These are phyloP conservation scores for Uromys caudimaculatus DNA, from an alignment of 2,797 vertebrate genomes.

Conservation along the genomic window DNA sequence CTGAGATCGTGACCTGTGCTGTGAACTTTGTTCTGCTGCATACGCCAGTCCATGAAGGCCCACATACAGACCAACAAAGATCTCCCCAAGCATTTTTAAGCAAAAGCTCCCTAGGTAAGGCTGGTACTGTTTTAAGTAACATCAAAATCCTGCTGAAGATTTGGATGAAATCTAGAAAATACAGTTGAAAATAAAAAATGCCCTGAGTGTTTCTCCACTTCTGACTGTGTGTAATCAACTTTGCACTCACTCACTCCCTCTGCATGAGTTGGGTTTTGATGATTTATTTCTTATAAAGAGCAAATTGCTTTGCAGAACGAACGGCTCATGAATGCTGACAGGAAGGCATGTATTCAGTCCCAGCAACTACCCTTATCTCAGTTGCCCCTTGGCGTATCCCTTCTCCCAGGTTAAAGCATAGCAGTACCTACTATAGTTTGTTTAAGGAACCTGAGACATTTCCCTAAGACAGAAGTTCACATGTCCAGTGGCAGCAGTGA, in stretches of 20 bases:
- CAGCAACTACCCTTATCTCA: neutral
- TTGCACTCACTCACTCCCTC: neutral
- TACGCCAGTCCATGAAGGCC: neutral
- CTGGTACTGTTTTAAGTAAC: slow-evolving; percentile 53
- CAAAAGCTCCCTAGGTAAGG: neutral
- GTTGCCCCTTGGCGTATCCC: neutral
- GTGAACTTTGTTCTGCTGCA: slow-evolving; percentile 33
- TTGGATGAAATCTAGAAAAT: slow-evolving; percentile 46
- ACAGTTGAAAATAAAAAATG: slow-evolving; percentile 29
- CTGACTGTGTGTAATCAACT: neutral
- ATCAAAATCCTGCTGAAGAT: slow-evolving; percentile 45
- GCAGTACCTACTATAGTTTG: neutral
- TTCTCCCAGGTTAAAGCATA: neutral
- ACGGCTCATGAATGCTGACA: neutral
- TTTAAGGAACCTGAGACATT: slow-evolving; percentile 34
- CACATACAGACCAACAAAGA: slow-evolving; percentile 53
- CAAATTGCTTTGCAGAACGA: neutral
- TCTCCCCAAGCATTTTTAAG: neutral
- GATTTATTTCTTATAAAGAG: neutral
- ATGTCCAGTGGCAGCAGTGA: neutral
- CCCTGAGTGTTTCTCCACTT: neutral
- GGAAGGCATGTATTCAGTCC: slow-evolving; percentile 25
- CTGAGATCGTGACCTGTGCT: slow-evolving; percentile 13
- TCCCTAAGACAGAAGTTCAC: slow-evolving; percentile 52
- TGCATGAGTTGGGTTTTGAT: neutral